A percentile compares a stretch with the other conserved stretches of the same genome.
phyloP scores from a whole-genome alignment of 2,797 vertebrate genomes.

The Gymnocypris eckloni region DNA sequence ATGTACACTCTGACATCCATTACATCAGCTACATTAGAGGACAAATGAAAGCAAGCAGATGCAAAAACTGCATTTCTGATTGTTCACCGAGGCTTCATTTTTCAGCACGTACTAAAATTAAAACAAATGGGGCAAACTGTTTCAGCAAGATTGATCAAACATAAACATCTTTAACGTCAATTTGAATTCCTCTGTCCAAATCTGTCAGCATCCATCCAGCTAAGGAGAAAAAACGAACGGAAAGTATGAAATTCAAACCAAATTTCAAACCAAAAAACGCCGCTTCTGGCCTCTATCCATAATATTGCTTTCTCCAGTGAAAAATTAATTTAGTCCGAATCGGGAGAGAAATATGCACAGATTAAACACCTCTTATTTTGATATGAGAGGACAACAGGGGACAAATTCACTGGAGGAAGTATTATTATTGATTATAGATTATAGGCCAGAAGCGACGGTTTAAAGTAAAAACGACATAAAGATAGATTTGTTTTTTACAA shows the following conservation, averaged over 20 bases:
- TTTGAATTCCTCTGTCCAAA: constrained; percentile 13
- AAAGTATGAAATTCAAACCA: background rate
- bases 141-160: constrained; percentile 28
- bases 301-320: background rate
- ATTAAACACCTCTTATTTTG: background rate
- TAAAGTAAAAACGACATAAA: background rate
- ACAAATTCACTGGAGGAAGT: background rate
- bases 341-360: background rate
- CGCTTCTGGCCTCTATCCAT: background rate
- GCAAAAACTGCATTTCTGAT: constrained; percentile 30
- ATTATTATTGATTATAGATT: background rate
- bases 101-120: constrained; percentile 60
- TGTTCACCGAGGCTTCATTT: constrained; percentile 27
- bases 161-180: constrained; percentile 1
- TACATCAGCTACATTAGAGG: constrained; percentile 52
- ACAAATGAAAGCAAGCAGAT: constrained; percentile 34
- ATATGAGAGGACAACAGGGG: background rate
- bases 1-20: constrained; percentile 59
- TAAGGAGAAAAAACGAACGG: background rate
- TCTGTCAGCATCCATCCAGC: background rate
- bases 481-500: background rate
- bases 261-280: background rate
- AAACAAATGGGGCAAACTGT: constrained; percentile 51
- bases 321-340: background rate
- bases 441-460: background rate